phyloP scores from a whole-genome alignment of 92 coral and sea anemone species.

The Epizoanthus fatuus region DNA sequence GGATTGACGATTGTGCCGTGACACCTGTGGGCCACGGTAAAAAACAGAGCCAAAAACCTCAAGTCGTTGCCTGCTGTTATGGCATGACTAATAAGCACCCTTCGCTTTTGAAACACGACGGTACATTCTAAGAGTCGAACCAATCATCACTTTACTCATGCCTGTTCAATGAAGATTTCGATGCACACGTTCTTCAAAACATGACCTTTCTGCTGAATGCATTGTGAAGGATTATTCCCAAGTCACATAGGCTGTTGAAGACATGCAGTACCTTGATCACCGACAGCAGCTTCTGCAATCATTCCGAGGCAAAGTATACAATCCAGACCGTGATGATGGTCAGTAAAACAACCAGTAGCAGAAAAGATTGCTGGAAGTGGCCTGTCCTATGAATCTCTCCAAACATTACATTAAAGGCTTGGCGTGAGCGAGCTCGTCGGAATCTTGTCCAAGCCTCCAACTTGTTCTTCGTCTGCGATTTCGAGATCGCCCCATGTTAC shows the following conservation, averaged over 20 bases:
- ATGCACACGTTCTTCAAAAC: too few species aligned
- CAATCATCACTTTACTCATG: too few species aligned
- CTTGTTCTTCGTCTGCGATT: not conserved
- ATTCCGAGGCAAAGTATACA: not conserved
- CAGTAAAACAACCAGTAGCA: not conserved
- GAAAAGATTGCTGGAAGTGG: constrained; percentile 32
- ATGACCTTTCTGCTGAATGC: not conserved
- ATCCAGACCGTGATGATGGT: not conserved
- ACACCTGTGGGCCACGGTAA: too few species aligned
- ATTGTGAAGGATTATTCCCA: not conserved
- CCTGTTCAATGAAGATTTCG: too few species aligned
- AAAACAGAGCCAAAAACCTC: too few species aligned
- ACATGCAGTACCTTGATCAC: not conserved
- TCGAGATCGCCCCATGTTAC: too few species aligned
- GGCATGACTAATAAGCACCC: too few species aligned
- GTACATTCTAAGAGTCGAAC: too few species aligned
- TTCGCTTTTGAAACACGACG: too few species aligned
- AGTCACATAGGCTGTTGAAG: not conserved
- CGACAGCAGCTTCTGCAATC: not conserved
- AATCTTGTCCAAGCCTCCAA: constrained; percentile 8
- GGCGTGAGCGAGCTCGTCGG: constrained; percentile 11
- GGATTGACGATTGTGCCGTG: too few species aligned
- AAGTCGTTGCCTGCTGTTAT: too few species aligned
- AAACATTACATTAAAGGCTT: not conserved
- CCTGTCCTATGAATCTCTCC: not conserved